Conservation (phyloP, 2,888 invertebrate species). For the Thyatira batis region DNA sequence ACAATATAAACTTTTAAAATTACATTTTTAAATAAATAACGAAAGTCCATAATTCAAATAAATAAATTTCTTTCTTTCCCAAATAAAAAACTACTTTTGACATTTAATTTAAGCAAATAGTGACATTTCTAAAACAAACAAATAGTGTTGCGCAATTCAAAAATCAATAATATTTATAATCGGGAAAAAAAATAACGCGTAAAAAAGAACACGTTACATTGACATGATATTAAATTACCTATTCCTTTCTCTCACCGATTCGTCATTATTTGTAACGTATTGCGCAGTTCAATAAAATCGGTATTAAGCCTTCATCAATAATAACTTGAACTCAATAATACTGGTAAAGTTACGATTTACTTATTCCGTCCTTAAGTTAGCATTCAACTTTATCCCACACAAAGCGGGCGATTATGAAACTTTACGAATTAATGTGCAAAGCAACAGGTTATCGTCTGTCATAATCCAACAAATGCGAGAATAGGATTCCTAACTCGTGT, state of each 20-base stretch:
- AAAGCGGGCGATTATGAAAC: conserved; percentile 53
- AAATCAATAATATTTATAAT: conserved; percentile 19
- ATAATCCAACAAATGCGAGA: conserved; percentile 75
- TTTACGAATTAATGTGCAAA: conserved; percentile 67
- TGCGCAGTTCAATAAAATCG: conserved; percentile 44
- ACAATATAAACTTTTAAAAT: no score
- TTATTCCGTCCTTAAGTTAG: conserved; percentile 13
- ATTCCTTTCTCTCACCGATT: conserved; percentile 17
- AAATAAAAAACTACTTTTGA: no score
- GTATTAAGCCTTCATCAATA: conserved; percentile 20
- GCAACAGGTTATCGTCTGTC: conserved; percentile 77
- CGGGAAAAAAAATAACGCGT: conserved; percentile 14
- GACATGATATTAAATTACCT: not conserved
- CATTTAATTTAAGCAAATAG: conserved; percentile 15
- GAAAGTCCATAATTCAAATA: no score
- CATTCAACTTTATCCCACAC: conserved; percentile 28
- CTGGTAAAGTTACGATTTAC: conserved; percentile 22
- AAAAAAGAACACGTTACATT: conserved; percentile 5
- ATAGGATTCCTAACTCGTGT: conserved; percentile 67
- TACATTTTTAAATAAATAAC: no score
- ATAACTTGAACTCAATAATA: conserved; percentile 21
- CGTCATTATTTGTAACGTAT: conserved; percentile 27
- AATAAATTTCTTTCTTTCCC: no score
- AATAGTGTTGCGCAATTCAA: conserved; percentile 40
- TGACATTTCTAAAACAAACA: conserved; percentile 2